These are phyloP conservation scores for Corythornis madagascariensis DNA, from an alignment of 2,113 vertebrate species.

Conservation along the genomic window DNA sequence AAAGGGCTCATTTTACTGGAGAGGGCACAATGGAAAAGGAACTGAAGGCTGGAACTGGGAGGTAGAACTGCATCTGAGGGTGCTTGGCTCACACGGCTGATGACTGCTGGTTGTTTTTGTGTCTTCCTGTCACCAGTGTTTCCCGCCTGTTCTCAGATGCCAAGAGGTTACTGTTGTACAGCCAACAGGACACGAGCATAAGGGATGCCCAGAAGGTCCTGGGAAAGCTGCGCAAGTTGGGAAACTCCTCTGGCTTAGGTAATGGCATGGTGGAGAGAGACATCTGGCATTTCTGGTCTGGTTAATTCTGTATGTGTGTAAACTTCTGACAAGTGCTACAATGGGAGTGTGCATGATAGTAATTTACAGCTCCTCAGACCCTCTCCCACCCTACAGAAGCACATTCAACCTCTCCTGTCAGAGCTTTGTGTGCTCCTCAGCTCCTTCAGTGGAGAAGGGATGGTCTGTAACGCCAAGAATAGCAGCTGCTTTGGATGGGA, in stretches of 20 bases:
- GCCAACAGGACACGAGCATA: slow-evolving; percentile 88
- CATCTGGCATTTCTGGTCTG: not conserved
- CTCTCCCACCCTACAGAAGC: not conserved
- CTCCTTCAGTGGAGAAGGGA: not conserved
- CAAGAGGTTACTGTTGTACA: slow-evolving; percentile 91
- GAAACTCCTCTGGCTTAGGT: slow-evolving; percentile 79
- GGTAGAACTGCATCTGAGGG: not conserved
- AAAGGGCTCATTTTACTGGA: not conserved
- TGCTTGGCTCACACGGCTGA: not conserved
- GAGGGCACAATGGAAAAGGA: not conserved
- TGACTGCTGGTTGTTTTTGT: not conserved
- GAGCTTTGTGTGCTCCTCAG: not conserved
- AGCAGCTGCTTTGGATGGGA: slow-evolving; percentile 18
- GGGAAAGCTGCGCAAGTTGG: slow-evolving; percentile 62
- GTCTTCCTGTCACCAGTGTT: slow-evolving; percentile 75
- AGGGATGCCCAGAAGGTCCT: slow-evolving; percentile 77
- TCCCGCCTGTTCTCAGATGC: slow-evolving; percentile 92
- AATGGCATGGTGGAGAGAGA: not conserved
- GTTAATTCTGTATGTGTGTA: not conserved
- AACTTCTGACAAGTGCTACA: not conserved
- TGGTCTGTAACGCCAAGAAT: not conserved
- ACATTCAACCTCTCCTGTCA: not conserved
- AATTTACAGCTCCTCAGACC: not conserved
- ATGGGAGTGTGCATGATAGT: rapidly evolving
- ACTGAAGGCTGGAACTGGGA: not conserved